Evolutionary conservation across 1,140 invertebrate genomes (phyloP), one percentile per base, ranked within the genome.

Genomic region (Pseudomyrmex gracilis): DNA sequence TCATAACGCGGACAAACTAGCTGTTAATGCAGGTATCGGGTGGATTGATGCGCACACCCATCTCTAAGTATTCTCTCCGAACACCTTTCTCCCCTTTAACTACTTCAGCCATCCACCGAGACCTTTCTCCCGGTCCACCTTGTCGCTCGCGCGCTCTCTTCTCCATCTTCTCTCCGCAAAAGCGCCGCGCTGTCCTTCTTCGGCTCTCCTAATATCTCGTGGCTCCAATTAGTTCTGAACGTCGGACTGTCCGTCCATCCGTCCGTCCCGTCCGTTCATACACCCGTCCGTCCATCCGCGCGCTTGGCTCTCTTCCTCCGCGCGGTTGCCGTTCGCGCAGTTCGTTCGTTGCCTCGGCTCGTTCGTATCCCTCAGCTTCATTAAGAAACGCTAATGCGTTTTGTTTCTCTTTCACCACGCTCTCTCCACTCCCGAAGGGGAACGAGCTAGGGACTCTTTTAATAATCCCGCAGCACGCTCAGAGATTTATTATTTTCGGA

Each of bases 401-500:
- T 94, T 93, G 93, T 93, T 94, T 94, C 90, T 93, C 91, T 90
- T 92, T 87, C 85, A 80, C 76, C 76, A 87, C 80, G 82, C 87
- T 89, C 87, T 85, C 73, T 85, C 73, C 74, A 88, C 83, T 84
- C 68, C 77, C 86, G 85, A 87, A 85, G 74, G 85, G 83, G 90
- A 91, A 88, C 85, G 90, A 91, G 86, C 87, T 74, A 90, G 86
- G 77, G 89, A 91, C 90, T 92, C 91, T 94, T 94, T 94, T 94
- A 94, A 94, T 94, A 94, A 94, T 94, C 92, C 88, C 90, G 87
- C 90, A 90, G 83, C 90, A 90, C 90, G 89, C 85, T 90, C 91
- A 82, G 92, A 94, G 94, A 94, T 94, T 94, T 94, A 94, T 94
- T 94, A 94, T 94, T 94, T 94, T 94, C 92, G 92, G 92, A 87